Conservation (phyloP, 2,113 vertebrate species). For the Strigops habroptila region DNA sequence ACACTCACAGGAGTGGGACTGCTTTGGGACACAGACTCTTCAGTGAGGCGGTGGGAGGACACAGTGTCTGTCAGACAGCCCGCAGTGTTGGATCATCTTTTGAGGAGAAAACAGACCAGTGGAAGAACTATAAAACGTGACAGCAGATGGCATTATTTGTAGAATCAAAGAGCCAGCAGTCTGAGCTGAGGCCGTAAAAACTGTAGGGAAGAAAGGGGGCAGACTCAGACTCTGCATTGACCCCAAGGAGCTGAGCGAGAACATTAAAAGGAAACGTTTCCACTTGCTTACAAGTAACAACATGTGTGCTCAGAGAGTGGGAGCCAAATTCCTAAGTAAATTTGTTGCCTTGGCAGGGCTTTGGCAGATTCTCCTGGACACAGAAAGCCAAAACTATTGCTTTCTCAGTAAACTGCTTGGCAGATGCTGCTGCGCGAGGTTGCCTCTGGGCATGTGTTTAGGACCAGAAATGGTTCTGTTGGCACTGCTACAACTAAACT, state of each 20-base stretch:
- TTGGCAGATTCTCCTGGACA: background rate
- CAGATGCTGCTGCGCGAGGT: background rate
- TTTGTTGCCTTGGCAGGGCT: slow-evolving; percentile 5
- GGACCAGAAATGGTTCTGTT: background rate
- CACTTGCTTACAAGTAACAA: slow-evolving; percentile 34
- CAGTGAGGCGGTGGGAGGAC: background rate
- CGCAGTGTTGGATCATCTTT: background rate
- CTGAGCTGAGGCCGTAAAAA: background rate
- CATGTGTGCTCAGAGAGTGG: background rate
- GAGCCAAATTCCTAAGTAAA: slow-evolving; percentile 30
- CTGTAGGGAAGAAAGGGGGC: background rate
- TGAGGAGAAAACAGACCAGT: background rate
- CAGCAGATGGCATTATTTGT: slow-evolving; percentile 49
- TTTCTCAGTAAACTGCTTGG: background rate
- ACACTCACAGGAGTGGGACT: rapidly evolving
- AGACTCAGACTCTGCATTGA: background rate
- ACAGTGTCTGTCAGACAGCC: background rate
- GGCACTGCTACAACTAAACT: background rate
- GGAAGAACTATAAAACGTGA: background rate
- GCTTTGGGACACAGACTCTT: background rate
- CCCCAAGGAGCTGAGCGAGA: background rate
- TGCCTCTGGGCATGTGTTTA: background rate
- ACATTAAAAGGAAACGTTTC: background rate
- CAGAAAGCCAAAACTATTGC: background rate
- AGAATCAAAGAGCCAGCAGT: slow-evolving; percentile 2